Base-by-base conservation (phyloP, 2,797 vertebrate genomes). In the Apodemus agrarius region DNA sequence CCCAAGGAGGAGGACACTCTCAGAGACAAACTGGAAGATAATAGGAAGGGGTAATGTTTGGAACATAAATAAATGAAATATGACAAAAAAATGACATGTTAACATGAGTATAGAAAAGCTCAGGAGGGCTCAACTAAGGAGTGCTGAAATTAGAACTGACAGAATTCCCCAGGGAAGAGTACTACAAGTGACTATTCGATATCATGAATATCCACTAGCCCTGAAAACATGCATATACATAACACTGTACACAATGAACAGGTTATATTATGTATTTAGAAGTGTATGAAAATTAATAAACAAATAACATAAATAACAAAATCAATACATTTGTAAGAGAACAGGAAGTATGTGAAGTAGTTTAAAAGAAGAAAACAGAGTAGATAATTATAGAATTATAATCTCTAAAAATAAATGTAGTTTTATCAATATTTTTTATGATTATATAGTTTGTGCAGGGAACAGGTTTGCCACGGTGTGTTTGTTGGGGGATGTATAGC, bases 41-140 rank as follows among this genome's bases (percentile, higher is more conserved):
- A 7, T 34, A 12, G 34, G 1, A n/a, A 31, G 7, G 31, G 0
- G 13, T n/a, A 19, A 69, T 6, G 6, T 69, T 16, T 69, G 31
- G 67, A 69, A 19, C 14, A 6, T 9, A 69, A 69, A 69, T 69
- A 69, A 69, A 69, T n/a, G n/a, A 69, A 79, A 52, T 26, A 7
- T 14, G 40, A 16, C 24, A 13, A 13, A 37, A 11, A 46, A 46
- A 43, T 76, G 12, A 29, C 24, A 46, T 43, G 24, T 40, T 40
- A 76, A 29, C 13, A 29, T 7, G 26, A 46, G 14, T 76, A 29
- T 46, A 16, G 24, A 76, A 46, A 46, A 76, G 13, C 13, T 76
- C 16, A 0, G 24, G 22, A 29, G 24, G 13, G 0, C 24, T 76
- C 43, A 46, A 21, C 29, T 79, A 21, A 34, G 3, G 37, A 10